Evolutionary conservation across 2,797 vertebrate species (phyloP), one percentile per base, ranked within the genome.

Genomic region (Picus viridis): DNA sequence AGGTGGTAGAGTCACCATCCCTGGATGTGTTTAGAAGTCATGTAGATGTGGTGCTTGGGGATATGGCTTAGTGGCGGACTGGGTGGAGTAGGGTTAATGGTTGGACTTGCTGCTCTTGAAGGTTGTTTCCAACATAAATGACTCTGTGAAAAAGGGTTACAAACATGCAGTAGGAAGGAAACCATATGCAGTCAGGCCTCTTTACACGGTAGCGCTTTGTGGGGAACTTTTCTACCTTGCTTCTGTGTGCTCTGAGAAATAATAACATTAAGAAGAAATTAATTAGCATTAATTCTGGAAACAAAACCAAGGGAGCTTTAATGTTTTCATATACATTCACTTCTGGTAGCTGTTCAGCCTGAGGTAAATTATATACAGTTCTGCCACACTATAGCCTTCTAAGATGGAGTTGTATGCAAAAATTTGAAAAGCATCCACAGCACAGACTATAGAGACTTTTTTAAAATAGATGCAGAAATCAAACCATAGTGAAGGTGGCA

Each of bases 381-480:
- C 86, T 79, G 20, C 80, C 23, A 30, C 20, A 14, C 45, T 34
- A 2, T 30, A 61, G 32, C 74, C 58, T 88, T 84, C 43, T 71
- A 84, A 80, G 90, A 64, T 83, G 39, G 83, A 88, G 53, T 67
- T 72, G 49, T 90, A 92, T 81, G 84, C 90, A 95, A 92, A 92
- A 82, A 79, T 76, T 78, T 94, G 85, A 85, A 86, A 93, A 93
- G 86, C 78, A 80, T 49, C 71, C 59, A 8, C 63, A 70, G 69
- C 53, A n/a, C 24, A 79, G 65, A 49, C 62, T 91, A n/a, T 72
- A 32, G 41, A 83, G 83, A 64, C 74, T 56, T 72, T 74, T 78
- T 85, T 77, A 64, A 84, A 94, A 93, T 94, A 84, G 88, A 86
- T 95, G 91, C 69, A 95, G 93, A 96, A 94, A 94, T 93, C 89